These are phyloP conservation scores for Leucoma salicis DNA, from an alignment of 2,888 invertebrate species.

Conservation along the genomic window DNA sequence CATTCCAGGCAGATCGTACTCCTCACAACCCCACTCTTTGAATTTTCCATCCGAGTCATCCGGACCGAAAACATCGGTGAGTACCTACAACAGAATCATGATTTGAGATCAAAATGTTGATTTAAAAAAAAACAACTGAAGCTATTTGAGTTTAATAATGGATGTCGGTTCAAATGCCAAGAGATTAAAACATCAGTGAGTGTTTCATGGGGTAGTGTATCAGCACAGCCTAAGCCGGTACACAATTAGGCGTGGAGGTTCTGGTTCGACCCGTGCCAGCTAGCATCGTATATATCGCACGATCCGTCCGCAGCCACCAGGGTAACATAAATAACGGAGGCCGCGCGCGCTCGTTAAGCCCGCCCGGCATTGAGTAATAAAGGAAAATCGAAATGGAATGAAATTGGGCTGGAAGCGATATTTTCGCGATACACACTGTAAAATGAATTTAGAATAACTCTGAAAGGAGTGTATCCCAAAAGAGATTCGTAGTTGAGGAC, in stretches of 20 bases:
- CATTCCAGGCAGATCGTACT: slow-evolving; percentile 88
- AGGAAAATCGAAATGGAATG: slow-evolving; percentile 82
- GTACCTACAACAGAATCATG: slow-evolving; percentile 74
- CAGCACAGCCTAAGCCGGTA: slow-evolving; percentile 68
- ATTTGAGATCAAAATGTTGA: slow-evolving; percentile 8
- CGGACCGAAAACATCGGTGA: slow-evolving; percentile 90
- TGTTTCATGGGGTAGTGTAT: slow-evolving; percentile 55
- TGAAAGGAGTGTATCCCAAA: slow-evolving; percentile 62
- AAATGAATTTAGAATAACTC: slow-evolving; percentile 73
- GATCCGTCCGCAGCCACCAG: slow-evolving; percentile 78
- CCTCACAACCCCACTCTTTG: slow-evolving; percentile 83
- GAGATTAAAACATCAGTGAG: slow-evolving; percentile 62
- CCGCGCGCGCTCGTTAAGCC: slow-evolving; percentile 79
- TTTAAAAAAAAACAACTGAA: slow-evolving; percentile 11
- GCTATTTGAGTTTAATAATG: slow-evolving; percentile 23
- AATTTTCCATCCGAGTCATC: slow-evolving; percentile 76
- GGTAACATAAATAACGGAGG: slow-evolving; percentile 80
- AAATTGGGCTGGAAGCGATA: slow-evolving; percentile 80
- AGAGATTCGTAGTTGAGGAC: slow-evolving; percentile 63
- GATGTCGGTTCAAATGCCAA: slow-evolving; percentile 39
- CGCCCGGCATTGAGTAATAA: slow-evolving; percentile 79
- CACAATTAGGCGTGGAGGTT: slow-evolving; percentile 76
- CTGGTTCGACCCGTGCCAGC: slow-evolving; percentile 64
- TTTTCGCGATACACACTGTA: slow-evolving; percentile 72
- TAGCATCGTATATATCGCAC: slow-evolving; percentile 74